Evolutionary conservation across 2,888 invertebrate genomes (phyloP).

Genomic region (Tinea semifulvella): DNA sequence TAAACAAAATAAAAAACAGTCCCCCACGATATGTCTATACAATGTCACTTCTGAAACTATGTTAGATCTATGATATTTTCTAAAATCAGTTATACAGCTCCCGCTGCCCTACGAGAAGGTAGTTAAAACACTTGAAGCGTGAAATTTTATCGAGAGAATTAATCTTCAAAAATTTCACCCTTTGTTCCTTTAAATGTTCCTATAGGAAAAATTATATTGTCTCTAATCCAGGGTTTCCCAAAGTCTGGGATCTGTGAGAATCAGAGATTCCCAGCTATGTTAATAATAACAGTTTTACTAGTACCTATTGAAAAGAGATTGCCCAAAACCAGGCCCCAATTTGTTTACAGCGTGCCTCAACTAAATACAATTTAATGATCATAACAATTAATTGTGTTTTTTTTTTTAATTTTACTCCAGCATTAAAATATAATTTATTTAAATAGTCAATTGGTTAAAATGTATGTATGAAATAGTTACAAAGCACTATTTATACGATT

Average conservation of each 20-base stretch:
- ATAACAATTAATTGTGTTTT: no score
- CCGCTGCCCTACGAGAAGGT: conserved; percentile 37
- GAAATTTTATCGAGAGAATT: conserved; percentile 63
- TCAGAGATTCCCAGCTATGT: background rate
- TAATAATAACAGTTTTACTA: no score
- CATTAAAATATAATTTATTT: no score
- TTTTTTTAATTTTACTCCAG: no score
- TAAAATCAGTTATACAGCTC: conserved; percentile 37
- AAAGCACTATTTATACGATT: no score
- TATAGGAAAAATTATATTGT: conserved; percentile 47
- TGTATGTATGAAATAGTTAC: no score
- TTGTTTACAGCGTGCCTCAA: no score
- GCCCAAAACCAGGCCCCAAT: no score
- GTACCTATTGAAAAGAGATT: no score
- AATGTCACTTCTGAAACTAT: conserved; percentile 22
- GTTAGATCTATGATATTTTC: conserved; percentile 28
- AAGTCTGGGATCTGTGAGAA: no score
- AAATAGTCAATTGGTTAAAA: no score
- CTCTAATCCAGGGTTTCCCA: conserved; percentile 26
- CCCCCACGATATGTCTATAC: conserved; percentile 6
- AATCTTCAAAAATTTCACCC: conserved; percentile 54
- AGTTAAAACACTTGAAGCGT: conserved; percentile 49
- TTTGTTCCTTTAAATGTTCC: conserved; percentile 47
- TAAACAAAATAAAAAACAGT: conserved; percentile 14
- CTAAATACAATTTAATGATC: no score